A percentile compares a stretch with the other conserved stretches of the same genome.
phyloP scores from a whole-genome alignment of 2,888 invertebrate genomes.

The Junonia oenone region DNA sequence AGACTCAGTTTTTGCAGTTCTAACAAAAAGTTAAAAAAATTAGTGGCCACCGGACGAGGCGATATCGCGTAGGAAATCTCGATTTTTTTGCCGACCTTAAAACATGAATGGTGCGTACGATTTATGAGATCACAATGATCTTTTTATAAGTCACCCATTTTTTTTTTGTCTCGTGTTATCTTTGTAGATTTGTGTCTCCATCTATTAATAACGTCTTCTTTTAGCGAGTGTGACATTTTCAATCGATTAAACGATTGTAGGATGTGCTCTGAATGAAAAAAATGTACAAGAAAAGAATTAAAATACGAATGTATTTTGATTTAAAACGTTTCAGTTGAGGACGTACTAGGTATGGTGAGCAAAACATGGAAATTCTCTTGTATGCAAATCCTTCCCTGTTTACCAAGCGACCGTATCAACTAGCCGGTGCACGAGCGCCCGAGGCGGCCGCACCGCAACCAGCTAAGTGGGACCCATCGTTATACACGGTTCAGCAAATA shows the following conservation, averaged over 20 bases:
- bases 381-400: conserved; percentile 49
- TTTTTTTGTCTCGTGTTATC: conserved; percentile 62
- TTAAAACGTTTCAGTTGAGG: conserved; percentile 16
- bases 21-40: conserved; percentile 40
- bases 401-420: conserved; percentile 57
- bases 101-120: conserved; percentile 76
- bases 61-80: conserved; percentile 72
- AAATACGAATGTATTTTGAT: not conserved
- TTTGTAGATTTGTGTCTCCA: conserved; percentile 71
- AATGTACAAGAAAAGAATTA: not conserved
- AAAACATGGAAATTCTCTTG: conserved; percentile 38
- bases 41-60: conserved; percentile 66
- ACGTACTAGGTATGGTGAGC: conserved; percentile 21
- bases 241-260: conserved; percentile 51
- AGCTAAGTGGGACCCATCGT: conserved; percentile 38
- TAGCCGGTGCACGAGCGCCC: conserved; percentile 60
- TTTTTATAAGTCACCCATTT: conserved; percentile 64
- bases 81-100: conserved; percentile 56
- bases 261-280: conserved; percentile 7
- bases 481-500: conserved; percentile 27
- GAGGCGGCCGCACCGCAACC: conserved; percentile 45
- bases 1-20: conserved; percentile 31
- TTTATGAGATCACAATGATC: conserved; percentile 75
- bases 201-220: conserved; percentile 76
- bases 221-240: conserved; percentile 56